Percentiles rank a stretch among this genome's conserved stretches.
Conservation (phyloP, 2,797 vertebrate genomes). For the Rhinella marina region DNA sequence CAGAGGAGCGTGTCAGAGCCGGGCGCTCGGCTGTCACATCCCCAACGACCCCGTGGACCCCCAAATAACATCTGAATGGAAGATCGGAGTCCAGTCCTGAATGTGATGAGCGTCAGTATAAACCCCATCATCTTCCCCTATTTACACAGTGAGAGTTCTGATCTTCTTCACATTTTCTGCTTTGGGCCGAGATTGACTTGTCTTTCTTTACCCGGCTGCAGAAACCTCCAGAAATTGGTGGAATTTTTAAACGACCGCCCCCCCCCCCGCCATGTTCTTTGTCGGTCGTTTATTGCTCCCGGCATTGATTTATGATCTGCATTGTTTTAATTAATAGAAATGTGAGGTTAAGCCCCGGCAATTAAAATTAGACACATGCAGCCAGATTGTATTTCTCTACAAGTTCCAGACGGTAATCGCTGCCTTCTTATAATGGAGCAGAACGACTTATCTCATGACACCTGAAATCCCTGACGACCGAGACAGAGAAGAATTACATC, state of each 20-base stretch:
- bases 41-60: background rate
- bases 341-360: background rate
- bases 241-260: slow-evolving; percentile 2
- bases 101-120: no score
- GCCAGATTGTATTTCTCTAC: background rate
- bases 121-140: background rate
- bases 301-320: slow-evolving; percentile 5
- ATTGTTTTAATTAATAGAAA: slow-evolving; percentile 46
- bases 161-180: slow-evolving; percentile 3
- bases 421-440: background rate
- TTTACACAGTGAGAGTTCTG: background rate
- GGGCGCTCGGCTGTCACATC: background rate
- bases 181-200: slow-evolving; percentile 11
- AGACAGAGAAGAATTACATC: background rate
- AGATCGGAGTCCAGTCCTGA: no score
- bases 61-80: background rate
- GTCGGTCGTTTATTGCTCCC: slow-evolving; percentile 5
- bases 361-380: slow-evolving; percentile 1
- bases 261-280: background rate
- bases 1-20: background rate
- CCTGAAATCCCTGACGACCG: background rate
- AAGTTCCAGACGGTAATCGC: background rate
- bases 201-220: background rate
- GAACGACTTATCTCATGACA: background rate
- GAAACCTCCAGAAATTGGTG: background rate